Evolutionary conservation across 2,113 vertebrate species (phyloP).

Genomic region (Channa maculata): DNA sequence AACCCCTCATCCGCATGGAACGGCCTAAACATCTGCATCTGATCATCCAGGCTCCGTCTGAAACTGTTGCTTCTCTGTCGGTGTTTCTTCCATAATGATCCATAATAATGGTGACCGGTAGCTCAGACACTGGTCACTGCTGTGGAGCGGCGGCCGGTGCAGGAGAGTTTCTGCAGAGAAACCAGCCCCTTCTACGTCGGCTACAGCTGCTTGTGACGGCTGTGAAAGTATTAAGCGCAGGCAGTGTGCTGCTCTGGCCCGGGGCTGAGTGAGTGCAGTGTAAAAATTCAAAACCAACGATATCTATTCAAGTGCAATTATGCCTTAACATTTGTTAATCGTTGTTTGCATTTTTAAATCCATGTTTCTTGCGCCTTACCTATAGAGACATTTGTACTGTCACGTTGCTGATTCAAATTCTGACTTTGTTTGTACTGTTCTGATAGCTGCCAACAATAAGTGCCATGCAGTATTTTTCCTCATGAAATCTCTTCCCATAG

Average conservation of each 20-base stretch:
- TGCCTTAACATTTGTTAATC: slow-evolving; percentile 45
- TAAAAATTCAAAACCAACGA: slow-evolving; percentile 62
- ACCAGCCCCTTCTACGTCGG: not conserved
- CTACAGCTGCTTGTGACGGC: slow-evolving; percentile 47
- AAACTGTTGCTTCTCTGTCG: not conserved
- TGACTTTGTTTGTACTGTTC: slow-evolving; percentile 34
- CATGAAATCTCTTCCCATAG: not conserved
- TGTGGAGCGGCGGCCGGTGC: not conserved
- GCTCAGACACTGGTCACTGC: slow-evolving; percentile 76
- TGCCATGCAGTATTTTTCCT: slow-evolving; percentile 76
- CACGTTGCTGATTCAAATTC: not conserved
- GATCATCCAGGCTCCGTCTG: slow-evolving; percentile 5
- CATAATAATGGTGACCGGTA: slow-evolving; percentile 66
- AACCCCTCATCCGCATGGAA: slow-evolving; percentile 39
- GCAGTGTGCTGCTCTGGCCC: slow-evolving; percentile 10
- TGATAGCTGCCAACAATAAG: slow-evolving; percentile 70
- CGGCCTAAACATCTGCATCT: slow-evolving; percentile 38
- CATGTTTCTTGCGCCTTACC: slow-evolving; percentile 43
- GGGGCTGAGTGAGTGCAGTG: slow-evolving; percentile 43
- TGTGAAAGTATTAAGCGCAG: slow-evolving; percentile 63
- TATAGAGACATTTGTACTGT: slow-evolving; percentile 39
- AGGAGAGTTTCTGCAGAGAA: not conserved
- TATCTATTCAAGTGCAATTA: slow-evolving; percentile 79
- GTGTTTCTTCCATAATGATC: slow-evolving; percentile 20
- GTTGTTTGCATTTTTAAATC: slow-evolving; percentile 32